Evolutionary conservation across 1,140 invertebrate genomes (phyloP).

Genomic region (Heliconius eleuchia): DNA sequence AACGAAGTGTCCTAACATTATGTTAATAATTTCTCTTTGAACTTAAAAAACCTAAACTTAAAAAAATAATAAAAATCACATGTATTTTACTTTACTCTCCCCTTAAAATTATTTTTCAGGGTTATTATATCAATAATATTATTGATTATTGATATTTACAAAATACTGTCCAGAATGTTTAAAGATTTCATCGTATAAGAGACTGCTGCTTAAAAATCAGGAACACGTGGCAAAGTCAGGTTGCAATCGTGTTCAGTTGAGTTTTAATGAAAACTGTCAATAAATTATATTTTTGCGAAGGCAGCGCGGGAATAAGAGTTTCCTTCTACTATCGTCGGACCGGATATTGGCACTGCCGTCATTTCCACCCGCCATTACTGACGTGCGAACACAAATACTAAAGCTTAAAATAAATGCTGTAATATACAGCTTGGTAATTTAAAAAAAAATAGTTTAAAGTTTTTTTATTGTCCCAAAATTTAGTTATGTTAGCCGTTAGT

Average conservation of each 20-base stretch:
- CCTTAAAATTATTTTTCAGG: too few relatives aligned
- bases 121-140: too few relatives aligned
- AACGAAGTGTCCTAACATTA: too few relatives aligned
- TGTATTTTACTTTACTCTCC: too few relatives aligned
- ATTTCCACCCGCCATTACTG: slow-evolving; percentile 41
- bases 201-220: slow-evolving; percentile 17
- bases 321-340: slow-evolving; percentile 43
- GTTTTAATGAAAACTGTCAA: slow-evolving; percentile 44
- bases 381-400: slow-evolving; percentile 41
- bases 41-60: too few relatives aligned
- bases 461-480: too few relatives aligned
- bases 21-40: too few relatives aligned
- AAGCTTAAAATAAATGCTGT: slow-evolving; percentile 1
- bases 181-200: not conserved
- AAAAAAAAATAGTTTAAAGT: not conserved
- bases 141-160: too few relatives aligned
- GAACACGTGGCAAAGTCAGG: slow-evolving; percentile 26
- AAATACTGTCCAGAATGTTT: not conserved
- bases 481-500: too few relatives aligned
- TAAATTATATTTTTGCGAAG: slow-evolving; percentile 42
- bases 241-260: slow-evolving; percentile 23
- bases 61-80: too few relatives aligned
- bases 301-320: slow-evolving; percentile 37
- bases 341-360: slow-evolving; percentile 46
- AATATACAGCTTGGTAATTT: not conserved